These are phyloP conservation scores for Poicephalus gulielmi DNA, from an alignment of 2,113 vertebrate genomes.

Conservation along the genomic window DNA sequence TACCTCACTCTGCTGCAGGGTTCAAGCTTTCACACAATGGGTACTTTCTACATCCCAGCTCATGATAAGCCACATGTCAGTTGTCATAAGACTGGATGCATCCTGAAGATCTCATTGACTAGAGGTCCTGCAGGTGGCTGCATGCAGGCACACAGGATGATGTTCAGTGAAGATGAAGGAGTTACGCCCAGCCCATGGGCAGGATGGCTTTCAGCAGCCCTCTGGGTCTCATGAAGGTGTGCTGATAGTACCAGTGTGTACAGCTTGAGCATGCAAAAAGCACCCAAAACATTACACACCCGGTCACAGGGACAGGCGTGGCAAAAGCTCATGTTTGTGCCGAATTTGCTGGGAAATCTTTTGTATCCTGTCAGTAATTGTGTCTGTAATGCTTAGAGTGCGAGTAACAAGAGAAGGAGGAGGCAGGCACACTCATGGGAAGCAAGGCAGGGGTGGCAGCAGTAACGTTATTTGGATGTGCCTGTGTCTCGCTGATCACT, in stretches of 20 bases:
- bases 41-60: background rate
- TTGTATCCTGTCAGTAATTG: background rate
- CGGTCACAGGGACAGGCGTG: background rate
- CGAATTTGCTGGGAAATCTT: background rate
- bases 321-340: background rate
- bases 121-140: background rate
- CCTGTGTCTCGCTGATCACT: background rate
- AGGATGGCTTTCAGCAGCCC: background rate
- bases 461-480: fast-evolving
- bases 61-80: background rate
- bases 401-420: background rate
- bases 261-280: background rate
- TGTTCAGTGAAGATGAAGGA: background rate
- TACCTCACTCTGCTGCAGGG: background rate
- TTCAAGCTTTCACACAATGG: background rate
- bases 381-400: background rate
- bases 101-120: background rate
- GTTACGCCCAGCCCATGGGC: background rate
- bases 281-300: background rate
- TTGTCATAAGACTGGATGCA: background rate
- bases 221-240: background rate
- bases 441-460: background rate
- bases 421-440: fast-evolving
- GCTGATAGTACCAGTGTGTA: background rate
- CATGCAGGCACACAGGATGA: fast-evolving